Conservation (phyloP, 2,113 vertebrate species). For the Mesembrinibis cayennensis region DNA sequence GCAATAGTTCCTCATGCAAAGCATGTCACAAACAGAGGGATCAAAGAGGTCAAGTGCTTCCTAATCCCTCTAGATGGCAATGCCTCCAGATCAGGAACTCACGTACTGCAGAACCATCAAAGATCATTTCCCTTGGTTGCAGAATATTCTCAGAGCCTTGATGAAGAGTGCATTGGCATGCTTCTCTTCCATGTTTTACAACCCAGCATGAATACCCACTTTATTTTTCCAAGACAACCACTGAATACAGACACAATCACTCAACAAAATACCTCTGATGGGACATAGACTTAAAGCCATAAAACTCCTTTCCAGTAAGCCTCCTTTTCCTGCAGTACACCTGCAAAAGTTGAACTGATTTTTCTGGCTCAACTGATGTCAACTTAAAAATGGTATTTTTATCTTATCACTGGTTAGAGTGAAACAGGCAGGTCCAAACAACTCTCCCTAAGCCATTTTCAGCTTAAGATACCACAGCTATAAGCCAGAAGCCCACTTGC, state of each 20-base stretch:
- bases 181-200: neutral
- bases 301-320: neutral
- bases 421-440: neutral
- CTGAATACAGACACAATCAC: neutral
- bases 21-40: neutral
- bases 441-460: neutral
- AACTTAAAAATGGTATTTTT: neutral
- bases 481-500: neutral
- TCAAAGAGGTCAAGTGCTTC: neutral
- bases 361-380: neutral
- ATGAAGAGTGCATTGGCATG: neutral
- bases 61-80: neutral
- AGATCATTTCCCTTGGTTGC: neutral
- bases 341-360: neutral
- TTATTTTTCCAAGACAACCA: neutral
- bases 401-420: neutral
- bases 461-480: neutral
- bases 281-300: neutral
- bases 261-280: neutral
- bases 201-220: neutral
- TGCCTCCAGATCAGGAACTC: neutral
- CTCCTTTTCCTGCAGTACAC: neutral
- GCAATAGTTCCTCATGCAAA: neutral
- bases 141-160: neutral
- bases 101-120: neutral